Percentiles rank a stretch among this genome's conserved stretches.
phyloP scores from a whole-genome alignment of 2,888 invertebrate genomes.

The Drosophila melanosoma region DNA sequence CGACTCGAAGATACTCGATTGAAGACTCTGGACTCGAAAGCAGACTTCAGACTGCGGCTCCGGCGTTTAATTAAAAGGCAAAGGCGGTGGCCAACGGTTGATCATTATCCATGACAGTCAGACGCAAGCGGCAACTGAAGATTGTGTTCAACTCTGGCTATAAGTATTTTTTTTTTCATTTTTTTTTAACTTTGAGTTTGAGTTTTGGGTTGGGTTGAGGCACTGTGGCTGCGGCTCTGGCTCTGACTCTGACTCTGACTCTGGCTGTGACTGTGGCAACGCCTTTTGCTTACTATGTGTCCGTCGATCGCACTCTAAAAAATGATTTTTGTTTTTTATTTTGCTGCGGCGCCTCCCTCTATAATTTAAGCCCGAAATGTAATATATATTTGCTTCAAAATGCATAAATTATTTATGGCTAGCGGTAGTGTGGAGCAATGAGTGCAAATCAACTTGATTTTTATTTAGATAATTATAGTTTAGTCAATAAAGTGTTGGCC shows the following conservation, averaged over 20 bases:
- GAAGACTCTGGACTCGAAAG: slow-evolving; percentile 11
- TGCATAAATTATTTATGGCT: slow-evolving; percentile 9
- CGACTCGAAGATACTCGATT: slow-evolving; percentile 33
- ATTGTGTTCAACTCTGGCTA: slow-evolving; percentile 9
- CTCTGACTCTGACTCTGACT: slow-evolving; percentile 6
- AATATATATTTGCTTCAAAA: slow-evolving; percentile 34
- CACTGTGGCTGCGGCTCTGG: slow-evolving; percentile 24
- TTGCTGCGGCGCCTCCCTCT: slow-evolving; percentile 30
- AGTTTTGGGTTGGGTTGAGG: slow-evolving; percentile 28
- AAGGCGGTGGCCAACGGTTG: slow-evolving; percentile 72
- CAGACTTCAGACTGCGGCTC: slow-evolving; percentile 59
- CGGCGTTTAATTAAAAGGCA: slow-evolving; percentile 78
- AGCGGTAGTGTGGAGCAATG: neutral
- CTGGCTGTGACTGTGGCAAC: slow-evolving; percentile 51
- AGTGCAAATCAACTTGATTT: neutral
- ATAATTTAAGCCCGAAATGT: slow-evolving; percentile 34
- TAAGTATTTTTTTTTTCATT: neutral
- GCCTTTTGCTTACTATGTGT: slow-evolving; percentile 36
- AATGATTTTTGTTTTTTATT: slow-evolving; percentile 50
- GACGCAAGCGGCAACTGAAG: slow-evolving; percentile 36
- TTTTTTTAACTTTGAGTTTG: slow-evolving; percentile 8
- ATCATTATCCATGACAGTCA: slow-evolving; percentile 68
- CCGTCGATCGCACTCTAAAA: slow-evolving; percentile 57
- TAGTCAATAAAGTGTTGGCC: neutral
- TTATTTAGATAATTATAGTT: neutral